phyloP scores from a whole-genome alignment of 2,113 vertebrate species.

The Bos javanicus region DNA sequence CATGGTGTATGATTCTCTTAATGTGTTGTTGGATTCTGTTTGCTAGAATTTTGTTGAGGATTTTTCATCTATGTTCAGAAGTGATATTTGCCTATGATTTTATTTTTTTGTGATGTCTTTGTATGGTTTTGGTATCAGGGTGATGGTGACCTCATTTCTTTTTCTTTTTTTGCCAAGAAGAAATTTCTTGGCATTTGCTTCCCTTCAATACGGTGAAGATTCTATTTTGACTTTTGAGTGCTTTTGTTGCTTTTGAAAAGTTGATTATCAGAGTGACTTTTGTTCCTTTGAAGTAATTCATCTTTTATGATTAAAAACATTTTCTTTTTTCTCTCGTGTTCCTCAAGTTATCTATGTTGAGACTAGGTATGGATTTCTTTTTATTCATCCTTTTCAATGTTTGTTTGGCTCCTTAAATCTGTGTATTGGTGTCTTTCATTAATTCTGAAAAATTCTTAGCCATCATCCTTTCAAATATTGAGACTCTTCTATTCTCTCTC shows the following conservation, averaged over 20 bases:
- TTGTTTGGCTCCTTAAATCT: background rate
- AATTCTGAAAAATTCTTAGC: background rate
- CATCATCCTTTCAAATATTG: background rate
- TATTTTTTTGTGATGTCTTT: background rate
- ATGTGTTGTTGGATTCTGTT: background rate
- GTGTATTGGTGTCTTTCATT: background rate
- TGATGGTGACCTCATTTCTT: background rate
- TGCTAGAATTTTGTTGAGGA: background rate
- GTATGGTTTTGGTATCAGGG: background rate
- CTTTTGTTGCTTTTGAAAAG: background rate
- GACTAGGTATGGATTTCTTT: background rate
- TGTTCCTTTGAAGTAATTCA: background rate
- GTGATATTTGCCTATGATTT: background rate
- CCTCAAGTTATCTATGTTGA: background rate
- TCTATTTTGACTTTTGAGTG: background rate
- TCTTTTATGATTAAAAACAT: background rate
- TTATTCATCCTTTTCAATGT: background rate
- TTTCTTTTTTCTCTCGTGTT: background rate
- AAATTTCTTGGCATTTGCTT: background rate
- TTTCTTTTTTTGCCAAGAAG: background rate
- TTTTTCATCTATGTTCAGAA: background rate
- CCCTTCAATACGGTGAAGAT: background rate
- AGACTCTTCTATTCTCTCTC: background rate
- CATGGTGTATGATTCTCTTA: background rate
- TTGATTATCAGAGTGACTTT: background rate